Evolutionary conservation across 1,140 invertebrate genomes (phyloP).

Genomic region (Micrasema longulum): DNA sequence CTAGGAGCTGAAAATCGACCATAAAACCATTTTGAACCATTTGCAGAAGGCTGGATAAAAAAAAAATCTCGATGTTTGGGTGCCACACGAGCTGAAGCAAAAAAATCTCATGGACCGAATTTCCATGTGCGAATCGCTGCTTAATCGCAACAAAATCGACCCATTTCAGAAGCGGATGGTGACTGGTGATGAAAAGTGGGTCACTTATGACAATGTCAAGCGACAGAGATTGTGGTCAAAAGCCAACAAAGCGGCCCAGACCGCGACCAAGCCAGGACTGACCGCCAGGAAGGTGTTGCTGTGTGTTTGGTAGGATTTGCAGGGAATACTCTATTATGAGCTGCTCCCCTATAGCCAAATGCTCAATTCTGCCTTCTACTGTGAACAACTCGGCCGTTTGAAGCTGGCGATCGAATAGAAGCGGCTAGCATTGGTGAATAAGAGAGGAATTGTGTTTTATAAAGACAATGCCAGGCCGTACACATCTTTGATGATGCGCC

Average conservation of each 20-base stretch:
- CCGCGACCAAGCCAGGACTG: constrained; percentile 5
- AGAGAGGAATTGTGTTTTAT: no score
- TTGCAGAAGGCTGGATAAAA: constrained; percentile 20
- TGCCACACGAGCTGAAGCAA: constrained; percentile 16
- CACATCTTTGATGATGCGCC: no score
- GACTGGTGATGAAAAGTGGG: constrained; percentile 20
- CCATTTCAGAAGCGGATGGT: constrained; percentile 22
- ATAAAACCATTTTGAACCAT: no score
- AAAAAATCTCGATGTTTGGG: constrained; percentile 18
- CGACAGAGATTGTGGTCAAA: constrained; percentile 19
- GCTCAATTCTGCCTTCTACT: no score
- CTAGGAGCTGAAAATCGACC: no score
- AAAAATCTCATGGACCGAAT: constrained; percentile 19
- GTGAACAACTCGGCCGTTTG: neutral
- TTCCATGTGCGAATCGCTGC: constrained; percentile 20
- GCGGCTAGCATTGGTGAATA: neutral
- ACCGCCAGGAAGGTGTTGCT: neutral
- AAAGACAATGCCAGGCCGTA: no score
- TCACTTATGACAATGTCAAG: constrained; percentile 17
- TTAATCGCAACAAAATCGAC: constrained; percentile 23
- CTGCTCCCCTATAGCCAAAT: no score
- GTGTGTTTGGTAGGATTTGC: neutral
- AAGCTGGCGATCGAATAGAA: constrained; percentile 1
- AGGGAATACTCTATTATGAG: constrained; percentile 1
- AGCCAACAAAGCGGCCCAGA: constrained; percentile 14